Conservation (phyloP, 1,140 invertebrate genomes). For the Elymnias hypermnestra region DNA sequence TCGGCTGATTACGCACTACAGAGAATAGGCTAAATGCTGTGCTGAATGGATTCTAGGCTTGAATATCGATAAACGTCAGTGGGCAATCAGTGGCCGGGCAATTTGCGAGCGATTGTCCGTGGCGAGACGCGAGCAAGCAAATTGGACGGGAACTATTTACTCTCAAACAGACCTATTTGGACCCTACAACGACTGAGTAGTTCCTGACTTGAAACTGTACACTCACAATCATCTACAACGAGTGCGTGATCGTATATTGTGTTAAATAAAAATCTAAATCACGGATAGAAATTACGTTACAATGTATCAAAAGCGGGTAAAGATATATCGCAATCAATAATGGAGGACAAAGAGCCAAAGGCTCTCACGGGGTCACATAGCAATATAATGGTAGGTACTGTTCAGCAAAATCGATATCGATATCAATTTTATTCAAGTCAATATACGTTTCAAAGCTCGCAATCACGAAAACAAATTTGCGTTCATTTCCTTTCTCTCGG, state of each 20-base stretch:
- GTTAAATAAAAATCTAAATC: too few relatives aligned
- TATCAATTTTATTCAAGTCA: conserved; percentile 55
- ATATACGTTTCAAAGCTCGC: conserved; percentile 58
- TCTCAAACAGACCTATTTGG: conserved; percentile 41
- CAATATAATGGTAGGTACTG: conserved; percentile 53
- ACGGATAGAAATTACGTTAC: conserved; percentile 6
- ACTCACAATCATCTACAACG: conserved; percentile 16
- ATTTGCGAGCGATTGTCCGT: conserved; percentile 68
- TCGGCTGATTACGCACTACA: too few relatives aligned
- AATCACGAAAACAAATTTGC: conserved; percentile 74
- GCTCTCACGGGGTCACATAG: conserved; percentile 51
- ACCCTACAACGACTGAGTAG: conserved; percentile 22
- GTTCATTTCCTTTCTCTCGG: conserved; percentile 67
- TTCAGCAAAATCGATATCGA: conserved; percentile 61
- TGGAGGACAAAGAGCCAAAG: conserved; percentile 7
- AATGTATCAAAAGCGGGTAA: conserved; percentile 6
- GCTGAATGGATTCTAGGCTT: conserved; percentile 19
- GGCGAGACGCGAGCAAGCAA: conserved; percentile 56
- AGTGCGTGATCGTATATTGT: too few relatives aligned
- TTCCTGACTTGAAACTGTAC: conserved; percentile 22
- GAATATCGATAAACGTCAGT: conserved; percentile 68
- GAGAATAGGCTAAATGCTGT: conserved; percentile 23
- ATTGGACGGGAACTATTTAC: conserved; percentile 52
- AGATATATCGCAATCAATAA: conserved; percentile 1
- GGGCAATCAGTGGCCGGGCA: conserved; percentile 59